Conservation (phyloP, 2,113 vertebrate species). For the Melanostigma gelatinosum region DNA sequence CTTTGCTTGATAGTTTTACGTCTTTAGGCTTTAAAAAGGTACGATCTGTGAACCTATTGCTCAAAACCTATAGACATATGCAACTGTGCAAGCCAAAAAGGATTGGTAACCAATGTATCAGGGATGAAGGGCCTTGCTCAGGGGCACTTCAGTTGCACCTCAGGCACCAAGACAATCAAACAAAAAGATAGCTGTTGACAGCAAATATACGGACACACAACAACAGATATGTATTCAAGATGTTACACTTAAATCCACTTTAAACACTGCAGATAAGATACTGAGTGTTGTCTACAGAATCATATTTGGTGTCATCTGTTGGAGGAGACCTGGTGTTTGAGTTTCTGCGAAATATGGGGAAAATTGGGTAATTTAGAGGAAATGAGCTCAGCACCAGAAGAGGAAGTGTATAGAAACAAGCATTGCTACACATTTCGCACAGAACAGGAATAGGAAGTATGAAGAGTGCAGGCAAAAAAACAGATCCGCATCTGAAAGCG, state of each 20-base stretch:
- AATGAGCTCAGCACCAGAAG: slow-evolving; percentile 43
- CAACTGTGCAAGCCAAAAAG: neutral
- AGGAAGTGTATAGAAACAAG: slow-evolving; percentile 64
- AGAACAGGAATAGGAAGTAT: slow-evolving; percentile 79
- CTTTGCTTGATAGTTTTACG: neutral
- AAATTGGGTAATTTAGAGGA: slow-evolving; percentile 1
- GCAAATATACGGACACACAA: neutral
- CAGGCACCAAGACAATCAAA: neutral
- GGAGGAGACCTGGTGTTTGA: neutral
- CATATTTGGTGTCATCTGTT: neutral
- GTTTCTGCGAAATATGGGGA: neutral
- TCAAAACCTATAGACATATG: neutral
- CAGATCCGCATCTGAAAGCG: slow-evolving; percentile 45
- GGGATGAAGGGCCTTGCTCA: neutral
- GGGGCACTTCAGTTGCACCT: neutral
- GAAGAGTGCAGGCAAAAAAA: slow-evolving; percentile 66
- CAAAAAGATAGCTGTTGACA: neutral
- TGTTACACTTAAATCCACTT: neutral
- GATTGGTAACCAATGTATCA: neutral
- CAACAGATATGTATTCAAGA: neutral
- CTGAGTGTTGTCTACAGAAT: neutral
- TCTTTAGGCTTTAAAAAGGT: neutral
- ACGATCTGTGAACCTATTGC: neutral
- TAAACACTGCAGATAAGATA: no score
- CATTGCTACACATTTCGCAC: slow-evolving; percentile 41